Conservation (phyloP, 2,888 invertebrate species). For the Bombylius major region DNA sequence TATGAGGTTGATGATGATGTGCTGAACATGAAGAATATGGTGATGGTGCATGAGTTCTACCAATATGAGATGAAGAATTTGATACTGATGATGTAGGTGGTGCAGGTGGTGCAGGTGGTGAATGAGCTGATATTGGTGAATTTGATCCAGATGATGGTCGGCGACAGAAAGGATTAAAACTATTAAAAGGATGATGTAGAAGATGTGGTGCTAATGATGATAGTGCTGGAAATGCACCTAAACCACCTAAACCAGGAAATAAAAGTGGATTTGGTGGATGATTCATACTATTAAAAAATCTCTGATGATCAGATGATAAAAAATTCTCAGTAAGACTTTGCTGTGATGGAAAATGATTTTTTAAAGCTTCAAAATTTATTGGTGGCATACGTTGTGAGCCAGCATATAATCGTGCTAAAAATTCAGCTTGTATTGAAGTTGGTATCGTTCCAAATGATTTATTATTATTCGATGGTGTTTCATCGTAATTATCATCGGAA, state of each 20-base stretch:
- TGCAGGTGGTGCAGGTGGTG: conserved; percentile 33
- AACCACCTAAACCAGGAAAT: conserved; percentile 44
- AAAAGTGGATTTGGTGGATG: conserved; percentile 46
- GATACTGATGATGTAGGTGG: conserved; percentile 15
- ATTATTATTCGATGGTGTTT: conserved; percentile 32
- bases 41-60: conserved; percentile 9
- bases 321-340: conserved; percentile 12
- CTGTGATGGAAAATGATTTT: conserved; percentile 29
- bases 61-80: conserved; percentile 1
- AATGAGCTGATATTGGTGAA: conserved; percentile 40
- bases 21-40: not conserved
- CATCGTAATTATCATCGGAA: conserved; percentile 40
- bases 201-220: conserved; percentile 33
- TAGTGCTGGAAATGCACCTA: conserved; percentile 43
- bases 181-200: conserved; percentile 36
- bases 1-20: not conserved
- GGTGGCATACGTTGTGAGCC: conserved; percentile 49
- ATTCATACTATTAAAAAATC: conserved; percentile 15
- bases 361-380: conserved; percentile 52
- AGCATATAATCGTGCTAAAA: conserved; percentile 64
- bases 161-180: conserved; percentile 25
- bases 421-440: conserved; percentile 62
- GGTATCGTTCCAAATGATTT: conserved; percentile 40
- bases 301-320: conserved; percentile 22
- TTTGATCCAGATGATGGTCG: conserved; percentile 41